These are phyloP conservation scores for Amazona ochrocephala DNA, from an alignment of 2,797 vertebrate genomes.

Conservation along the genomic window DNA sequence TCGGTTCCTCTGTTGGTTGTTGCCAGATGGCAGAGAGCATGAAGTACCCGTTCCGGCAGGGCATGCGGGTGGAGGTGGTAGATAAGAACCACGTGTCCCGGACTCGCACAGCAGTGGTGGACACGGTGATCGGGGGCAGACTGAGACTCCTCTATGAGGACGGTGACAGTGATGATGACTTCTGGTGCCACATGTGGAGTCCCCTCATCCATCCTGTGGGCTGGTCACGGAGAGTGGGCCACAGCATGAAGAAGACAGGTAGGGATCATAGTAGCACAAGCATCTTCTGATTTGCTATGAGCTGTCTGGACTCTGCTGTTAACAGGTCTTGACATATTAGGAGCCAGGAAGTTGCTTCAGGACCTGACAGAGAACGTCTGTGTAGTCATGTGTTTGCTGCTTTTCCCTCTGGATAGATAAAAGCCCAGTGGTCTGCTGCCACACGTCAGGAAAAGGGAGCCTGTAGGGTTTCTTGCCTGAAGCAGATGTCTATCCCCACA, in stretches of 20 bases:
- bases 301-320: background rate
- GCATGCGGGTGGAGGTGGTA: constrained; percentile 92
- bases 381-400: background rate
- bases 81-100: constrained; percentile 88
- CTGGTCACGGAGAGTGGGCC: constrained; percentile 93
- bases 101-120: constrained; percentile 87
- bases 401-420: background rate
- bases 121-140: constrained; percentile 86
- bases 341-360: background rate
- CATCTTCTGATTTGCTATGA: background rate
- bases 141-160: constrained; percentile 90
- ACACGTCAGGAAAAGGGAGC: background rate
- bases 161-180: constrained; percentile 82
- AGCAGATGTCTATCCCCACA: background rate
- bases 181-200: constrained; percentile 97
- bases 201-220: constrained; percentile 91
- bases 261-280: background rate
- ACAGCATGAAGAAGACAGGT: constrained; percentile 85
- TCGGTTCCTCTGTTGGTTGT: background rate
- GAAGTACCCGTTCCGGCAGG: constrained; percentile 85
- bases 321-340: background rate
- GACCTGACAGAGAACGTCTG: background rate
- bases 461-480: background rate
- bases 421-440: background rate
- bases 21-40: constrained; percentile 89